Base-by-base conservation (phyloP, 2,113 vertebrate species). In the Halcyon senegalensis region DNA sequence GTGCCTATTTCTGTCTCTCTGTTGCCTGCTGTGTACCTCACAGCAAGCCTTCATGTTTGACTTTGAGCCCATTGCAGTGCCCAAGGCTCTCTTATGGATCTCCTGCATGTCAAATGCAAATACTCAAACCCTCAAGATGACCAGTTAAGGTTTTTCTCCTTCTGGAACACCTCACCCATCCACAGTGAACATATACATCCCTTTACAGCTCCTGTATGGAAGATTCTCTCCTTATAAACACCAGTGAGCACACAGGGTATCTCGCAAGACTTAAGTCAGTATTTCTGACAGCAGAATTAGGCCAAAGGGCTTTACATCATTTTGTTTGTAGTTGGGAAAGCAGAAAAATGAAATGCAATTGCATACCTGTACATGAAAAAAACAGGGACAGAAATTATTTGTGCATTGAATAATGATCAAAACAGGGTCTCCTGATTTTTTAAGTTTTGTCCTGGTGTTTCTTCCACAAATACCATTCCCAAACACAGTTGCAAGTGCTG, bases 171-270 rank as follows among this genome's bases (percentile, higher is more conserved):
- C 5, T 63, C 6, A 2, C 2, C 7, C 41, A 39, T 41, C 50
- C 4, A 0, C 68, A 25, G 28, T 30, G 46, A 44, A 13, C 2
- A 20, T 58, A 13, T 8, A 53, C 1, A 0, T 50, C 19, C 16
- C 80, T 66, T 83, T 87, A 41, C 33, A 59, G 41, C 27, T 68
- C 33, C 2, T 1, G 7, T 13, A 51, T 24, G 35, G 16, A 90
- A 35, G 41, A 33, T 35, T 70, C 11, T 70, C 9, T 51, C 35
- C 23, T 77, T 23, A 21, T 48, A 79, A 56, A 33, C 43, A 60
- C 7, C 58, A 91, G 30, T 24, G 70, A 81, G 27, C 28, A 33
- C 28, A 24, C 23, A 18, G 28, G 13, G 2, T 86, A 31, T 55
- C 53, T 89, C 3, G 1, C 28, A 46, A 58, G 21, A 76, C 5